A percentile compares a stretch with the other conserved stretches of the same genome.
phyloP scores from a whole-genome alignment of 2,888 invertebrate species.

The Fragum whitleyi region DNA sequence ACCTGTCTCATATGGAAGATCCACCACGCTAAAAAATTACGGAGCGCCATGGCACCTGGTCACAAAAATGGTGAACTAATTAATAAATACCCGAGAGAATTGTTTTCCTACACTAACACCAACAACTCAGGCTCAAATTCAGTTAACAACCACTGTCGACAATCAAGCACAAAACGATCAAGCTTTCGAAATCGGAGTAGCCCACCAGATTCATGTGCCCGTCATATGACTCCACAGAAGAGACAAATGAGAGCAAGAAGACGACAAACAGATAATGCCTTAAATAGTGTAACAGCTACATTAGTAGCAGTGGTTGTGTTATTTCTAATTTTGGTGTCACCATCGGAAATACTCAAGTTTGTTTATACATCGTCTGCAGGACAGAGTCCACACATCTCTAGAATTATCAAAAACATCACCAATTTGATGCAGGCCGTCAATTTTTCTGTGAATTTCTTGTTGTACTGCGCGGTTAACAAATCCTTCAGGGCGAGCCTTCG shows the following conservation, averaged over 20 bases:
- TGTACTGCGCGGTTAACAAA: conserved; percentile 97
- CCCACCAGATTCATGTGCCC: conserved; percentile 33
- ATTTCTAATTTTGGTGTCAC: conserved; percentile 82
- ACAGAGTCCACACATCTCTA: conserved; percentile 53
- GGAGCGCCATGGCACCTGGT: conserved; percentile 76
- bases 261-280: conserved; percentile 75
- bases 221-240: conserved; percentile 51
- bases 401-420: conserved; percentile 71
- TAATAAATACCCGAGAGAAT: conserved; percentile 58
- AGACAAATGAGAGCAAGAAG: conserved; percentile 57
- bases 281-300: conserved; percentile 82
- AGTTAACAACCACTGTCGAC: conserved; percentile 9
- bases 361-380: conserved; percentile 66
- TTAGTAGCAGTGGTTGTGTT: conserved; percentile 82
- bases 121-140: conserved; percentile 42
- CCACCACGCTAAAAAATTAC: conserved; percentile 74
- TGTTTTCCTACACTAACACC: conserved; percentile 58
- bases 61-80: conserved; percentile 56
- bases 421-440: conserved; percentile 83
- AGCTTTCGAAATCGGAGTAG: conserved; percentile 28
- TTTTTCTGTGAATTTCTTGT: conserved; percentile 91
- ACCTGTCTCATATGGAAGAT: conserved; percentile 79
- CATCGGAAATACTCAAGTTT: conserved; percentile 82
- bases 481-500: conserved; percentile 90
- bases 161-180: conserved; percentile 13